phyloP scores from a whole-genome alignment of 1,140 invertebrate genomes.

The Nomia melanderi region DNA sequence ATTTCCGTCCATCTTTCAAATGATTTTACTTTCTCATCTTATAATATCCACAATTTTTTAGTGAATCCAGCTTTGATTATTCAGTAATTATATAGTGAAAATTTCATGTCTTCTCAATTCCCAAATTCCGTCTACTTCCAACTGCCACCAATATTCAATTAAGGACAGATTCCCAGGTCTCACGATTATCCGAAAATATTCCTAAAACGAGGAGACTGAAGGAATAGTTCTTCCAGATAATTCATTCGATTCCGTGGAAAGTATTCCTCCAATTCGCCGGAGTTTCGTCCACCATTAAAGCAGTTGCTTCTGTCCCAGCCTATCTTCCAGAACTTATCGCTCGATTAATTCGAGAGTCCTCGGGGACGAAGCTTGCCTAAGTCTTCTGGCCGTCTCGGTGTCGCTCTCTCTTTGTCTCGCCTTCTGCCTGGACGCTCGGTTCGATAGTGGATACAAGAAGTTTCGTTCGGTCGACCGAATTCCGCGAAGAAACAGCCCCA shows the following conservation, averaged over 20 bases:
- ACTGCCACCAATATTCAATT: too few relatives aligned
- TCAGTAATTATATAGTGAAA: too few relatives aligned
- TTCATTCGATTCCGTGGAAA: not conserved
- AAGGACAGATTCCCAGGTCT: too few relatives aligned
- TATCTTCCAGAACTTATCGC: not conserved
- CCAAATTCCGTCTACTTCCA: too few relatives aligned
- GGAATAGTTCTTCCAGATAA: not conserved
- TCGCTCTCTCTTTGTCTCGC: not conserved
- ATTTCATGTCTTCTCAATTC: too few relatives aligned
- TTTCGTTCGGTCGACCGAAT: not conserved
- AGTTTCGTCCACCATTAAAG: not conserved
- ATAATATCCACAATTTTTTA: too few relatives aligned
- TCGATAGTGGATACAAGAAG: not conserved
- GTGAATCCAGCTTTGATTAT: too few relatives aligned
- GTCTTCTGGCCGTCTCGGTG: not conserved
- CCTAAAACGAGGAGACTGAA: not conserved
- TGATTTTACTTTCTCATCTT: too few relatives aligned
- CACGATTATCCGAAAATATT: too few relatives aligned
- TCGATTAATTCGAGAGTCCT: slow-evolving; percentile 14
- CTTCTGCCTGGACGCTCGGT: not conserved
- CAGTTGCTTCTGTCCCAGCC: not conserved
- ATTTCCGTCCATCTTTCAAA: too few relatives aligned
- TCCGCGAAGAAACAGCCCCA: not conserved
- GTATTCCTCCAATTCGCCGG: not conserved
- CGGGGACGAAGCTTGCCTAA: not conserved